These are phyloP conservation scores for Sinonovacula constricta DNA, from an alignment of 1,140 invertebrate genomes.

Conservation along the genomic window DNA sequence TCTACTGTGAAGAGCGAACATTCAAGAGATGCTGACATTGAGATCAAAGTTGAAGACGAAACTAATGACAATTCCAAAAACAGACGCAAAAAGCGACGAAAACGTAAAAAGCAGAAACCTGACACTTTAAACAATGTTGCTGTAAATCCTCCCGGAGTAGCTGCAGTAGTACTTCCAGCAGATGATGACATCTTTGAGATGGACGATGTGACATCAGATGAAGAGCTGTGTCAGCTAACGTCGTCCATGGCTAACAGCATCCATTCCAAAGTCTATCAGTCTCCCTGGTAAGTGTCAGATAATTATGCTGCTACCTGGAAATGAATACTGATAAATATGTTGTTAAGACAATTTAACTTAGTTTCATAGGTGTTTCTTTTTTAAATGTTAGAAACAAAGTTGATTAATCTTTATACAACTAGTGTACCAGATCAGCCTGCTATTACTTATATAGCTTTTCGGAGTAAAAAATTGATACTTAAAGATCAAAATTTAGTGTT, in stretches of 20 bases:
- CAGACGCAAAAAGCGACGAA: slow-evolving; percentile 59
- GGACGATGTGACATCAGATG: slow-evolving; percentile 80
- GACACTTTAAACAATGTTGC: slow-evolving; percentile 21
- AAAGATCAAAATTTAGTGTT: too few species aligned
- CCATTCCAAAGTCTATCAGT: slow-evolving; percentile 56
- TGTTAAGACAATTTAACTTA: too few species aligned
- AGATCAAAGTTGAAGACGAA: slow-evolving; percentile 34
- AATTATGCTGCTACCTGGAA: too few species aligned
- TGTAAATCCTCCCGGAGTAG: not conserved
- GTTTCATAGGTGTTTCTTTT: too few species aligned
- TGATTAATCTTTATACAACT: too few species aligned
- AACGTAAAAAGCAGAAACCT: slow-evolving; percentile 58
- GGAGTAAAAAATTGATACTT: too few species aligned
- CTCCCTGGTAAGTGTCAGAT: too few species aligned
- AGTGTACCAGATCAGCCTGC: too few species aligned
- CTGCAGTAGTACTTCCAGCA: not conserved
- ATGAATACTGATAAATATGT: too few species aligned
- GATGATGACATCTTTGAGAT: slow-evolving; percentile 78
- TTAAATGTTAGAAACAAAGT: too few species aligned
- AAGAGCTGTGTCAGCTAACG: slow-evolving; percentile 55
- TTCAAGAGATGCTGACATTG: slow-evolving; percentile 36
- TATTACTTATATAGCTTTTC: too few species aligned
- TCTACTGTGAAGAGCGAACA: slow-evolving; percentile 11
- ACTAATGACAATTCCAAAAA: slow-evolving; percentile 24
- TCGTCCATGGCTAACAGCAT: slow-evolving; percentile 27